These are phyloP conservation scores for Saccopteryx leptura DNA, from an alignment of 2,113 vertebrate genomes.

Conservation along the genomic window DNA sequence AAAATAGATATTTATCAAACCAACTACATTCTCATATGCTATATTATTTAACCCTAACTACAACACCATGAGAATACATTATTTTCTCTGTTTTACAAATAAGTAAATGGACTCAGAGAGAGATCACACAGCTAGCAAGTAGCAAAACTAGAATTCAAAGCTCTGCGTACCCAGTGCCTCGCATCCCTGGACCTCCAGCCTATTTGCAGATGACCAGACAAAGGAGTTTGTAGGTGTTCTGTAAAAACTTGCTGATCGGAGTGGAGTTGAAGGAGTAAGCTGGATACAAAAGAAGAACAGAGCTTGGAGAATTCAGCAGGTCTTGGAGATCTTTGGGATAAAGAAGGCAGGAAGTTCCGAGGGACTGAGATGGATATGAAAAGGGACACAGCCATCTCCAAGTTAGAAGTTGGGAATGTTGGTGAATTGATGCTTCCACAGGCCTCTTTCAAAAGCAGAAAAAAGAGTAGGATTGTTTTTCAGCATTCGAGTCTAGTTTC, in stretches of 20 bases:
- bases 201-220: neutral
- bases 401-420: neutral
- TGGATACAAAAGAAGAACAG: neutral
- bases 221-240: neutral
- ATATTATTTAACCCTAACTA: constrained; percentile 39
- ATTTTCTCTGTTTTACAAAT: neutral
- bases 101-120: constrained; percentile 13
- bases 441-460: neutral
- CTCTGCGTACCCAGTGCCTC: too few relatives aligned
- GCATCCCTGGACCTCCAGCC: neutral
- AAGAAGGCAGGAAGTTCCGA: neutral
- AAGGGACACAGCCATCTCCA: neutral
- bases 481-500: constrained; percentile 14
- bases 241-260: neutral
- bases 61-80: neutral
- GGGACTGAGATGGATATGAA: neutral
- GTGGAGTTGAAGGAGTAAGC: neutral
- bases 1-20: constrained; percentile 33
- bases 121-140: neutral
- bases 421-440: neutral
- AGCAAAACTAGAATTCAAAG: neutral
- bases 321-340: neutral
- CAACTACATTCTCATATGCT: constrained; percentile 6
- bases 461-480: neutral
- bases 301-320: neutral